Evolutionary conservation across 2,113 vertebrate genomes (phyloP).

Genomic region (Chlorocebus sabaeus): DNA sequence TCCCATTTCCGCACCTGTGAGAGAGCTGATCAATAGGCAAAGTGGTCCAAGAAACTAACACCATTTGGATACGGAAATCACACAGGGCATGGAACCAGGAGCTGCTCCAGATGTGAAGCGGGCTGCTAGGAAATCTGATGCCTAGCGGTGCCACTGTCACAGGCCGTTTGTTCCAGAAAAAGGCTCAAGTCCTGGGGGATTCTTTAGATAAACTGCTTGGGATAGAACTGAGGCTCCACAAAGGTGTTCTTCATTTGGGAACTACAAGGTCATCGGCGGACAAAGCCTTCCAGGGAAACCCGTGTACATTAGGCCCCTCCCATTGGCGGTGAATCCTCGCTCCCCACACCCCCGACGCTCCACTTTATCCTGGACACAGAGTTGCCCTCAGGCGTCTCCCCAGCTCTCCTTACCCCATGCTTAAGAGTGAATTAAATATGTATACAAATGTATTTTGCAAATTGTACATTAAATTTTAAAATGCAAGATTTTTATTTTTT

Average conservation of each 20-base stretch:
- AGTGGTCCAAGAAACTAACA: background rate
- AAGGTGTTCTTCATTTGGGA: background rate
- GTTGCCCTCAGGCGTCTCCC: background rate
- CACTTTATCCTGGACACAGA: background rate
- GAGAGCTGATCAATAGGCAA: background rate
- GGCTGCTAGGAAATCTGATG: background rate
- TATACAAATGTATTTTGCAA: background rate
- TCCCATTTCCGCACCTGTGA: background rate
- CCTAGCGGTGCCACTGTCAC: fast-evolving
- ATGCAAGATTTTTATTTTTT: background rate
- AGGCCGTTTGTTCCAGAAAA: background rate
- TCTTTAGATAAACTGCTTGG: background rate
- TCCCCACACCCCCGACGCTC: background rate
- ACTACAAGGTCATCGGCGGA: background rate
- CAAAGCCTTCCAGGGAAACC: background rate
- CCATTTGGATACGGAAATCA: background rate
- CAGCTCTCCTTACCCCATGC: background rate
- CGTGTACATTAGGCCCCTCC: fast-evolving
- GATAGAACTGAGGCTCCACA: background rate
- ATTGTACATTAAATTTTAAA: background rate
- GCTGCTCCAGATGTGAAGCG: background rate
- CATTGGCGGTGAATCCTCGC: background rate
- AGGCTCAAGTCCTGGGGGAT: background rate
- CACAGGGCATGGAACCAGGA: background rate
- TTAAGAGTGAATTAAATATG: background rate